Evolutionary conservation across 2,888 invertebrate species (phyloP), one percentile per base, ranked within the genome.

Genomic region (Kryphioiulus occultus): DNA sequence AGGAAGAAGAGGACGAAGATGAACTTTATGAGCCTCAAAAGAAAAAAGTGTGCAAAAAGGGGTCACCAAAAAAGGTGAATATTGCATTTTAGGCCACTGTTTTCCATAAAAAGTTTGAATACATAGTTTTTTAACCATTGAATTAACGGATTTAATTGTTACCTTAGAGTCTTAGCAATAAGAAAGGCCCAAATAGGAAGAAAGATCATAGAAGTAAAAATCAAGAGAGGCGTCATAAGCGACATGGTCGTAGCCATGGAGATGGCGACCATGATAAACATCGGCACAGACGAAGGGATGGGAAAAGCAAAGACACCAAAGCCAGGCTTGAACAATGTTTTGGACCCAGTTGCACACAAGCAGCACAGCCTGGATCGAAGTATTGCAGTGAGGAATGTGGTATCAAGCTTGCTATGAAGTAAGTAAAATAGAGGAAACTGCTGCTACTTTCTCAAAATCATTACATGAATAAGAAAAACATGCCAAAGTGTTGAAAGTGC

Each of bases 301-400:
- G 32, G 10, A 85, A 68, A 32, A 82, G 59, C n/a, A 47, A 83
- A 19, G 85, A 85, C 39, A 85, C n/a, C 26, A 88, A 86, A 47
- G 17, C 44, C 17, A 78, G 90, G 30, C 93, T 95, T 0, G 92
- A 95, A 0, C 99, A 99, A 91, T 99, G 99, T 92, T 96, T 96
- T 91, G 99, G 99, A 0, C 98, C 98, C 0, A 95, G 95, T 87
- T 99, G 99, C 92, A 93, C 94, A 0, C 94, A 95, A 88, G 94
- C 95, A 68, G 96, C 98, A 0, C 93, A 95, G 19, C 93, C 94
- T 0, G 95, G 94, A 68, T 98, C 97, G 88, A 99, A 99, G 92
- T 99, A 99, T 91, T 99, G 99, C 91, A 96, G 96, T 10, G 95
- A 98, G 89, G 95, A 95, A 89, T 99, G 99, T 91, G 99, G 99